Evolutionary conservation across 2,888 invertebrate species (phyloP).

Genomic region (Spodoptera littoralis): DNA sequence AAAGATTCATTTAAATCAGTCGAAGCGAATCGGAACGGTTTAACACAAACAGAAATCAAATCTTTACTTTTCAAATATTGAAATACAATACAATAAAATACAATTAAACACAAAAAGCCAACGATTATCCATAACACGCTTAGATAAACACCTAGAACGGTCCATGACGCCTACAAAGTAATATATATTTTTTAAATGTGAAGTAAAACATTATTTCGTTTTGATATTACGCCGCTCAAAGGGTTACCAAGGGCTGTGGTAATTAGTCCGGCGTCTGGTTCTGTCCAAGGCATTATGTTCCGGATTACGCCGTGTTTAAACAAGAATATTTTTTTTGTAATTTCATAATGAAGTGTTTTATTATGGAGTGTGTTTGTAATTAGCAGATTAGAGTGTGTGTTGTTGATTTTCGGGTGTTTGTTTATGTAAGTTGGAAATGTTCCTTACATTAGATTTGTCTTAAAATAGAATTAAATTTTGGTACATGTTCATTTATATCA

Average conservation of each 20-base stretch:
- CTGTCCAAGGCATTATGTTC: constrained; percentile 43
- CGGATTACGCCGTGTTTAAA: constrained; percentile 39
- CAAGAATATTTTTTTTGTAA: constrained; percentile 28
- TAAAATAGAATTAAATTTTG: too few relatives aligned
- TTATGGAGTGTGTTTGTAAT: constrained; percentile 3
- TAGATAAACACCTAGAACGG: constrained; percentile 37
- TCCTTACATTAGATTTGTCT: too few relatives aligned
- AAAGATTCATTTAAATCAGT: too few relatives aligned
- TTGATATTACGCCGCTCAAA: constrained; percentile 44
- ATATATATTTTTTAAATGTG: constrained; percentile 55
- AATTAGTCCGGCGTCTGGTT: constrained; percentile 53
- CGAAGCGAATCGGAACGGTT: too few relatives aligned
- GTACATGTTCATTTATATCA: too few relatives aligned
- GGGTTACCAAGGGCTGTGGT: constrained; percentile 38
- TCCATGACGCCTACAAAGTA: constrained; percentile 30
- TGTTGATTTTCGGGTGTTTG: not conserved
- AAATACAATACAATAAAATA: too few relatives aligned
- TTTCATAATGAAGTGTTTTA: constrained; percentile 34
- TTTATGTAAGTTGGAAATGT: not conserved
- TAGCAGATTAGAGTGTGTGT: constrained; percentile 9
- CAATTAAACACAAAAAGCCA: not conserved
- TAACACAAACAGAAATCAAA: too few relatives aligned
- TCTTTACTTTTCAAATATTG: too few relatives aligned
- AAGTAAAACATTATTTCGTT: constrained; percentile 49
- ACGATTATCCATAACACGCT: constrained; percentile 33